phyloP scores from a whole-genome alignment of 2,113 vertebrate species.

The Struthio camelus region DNA sequence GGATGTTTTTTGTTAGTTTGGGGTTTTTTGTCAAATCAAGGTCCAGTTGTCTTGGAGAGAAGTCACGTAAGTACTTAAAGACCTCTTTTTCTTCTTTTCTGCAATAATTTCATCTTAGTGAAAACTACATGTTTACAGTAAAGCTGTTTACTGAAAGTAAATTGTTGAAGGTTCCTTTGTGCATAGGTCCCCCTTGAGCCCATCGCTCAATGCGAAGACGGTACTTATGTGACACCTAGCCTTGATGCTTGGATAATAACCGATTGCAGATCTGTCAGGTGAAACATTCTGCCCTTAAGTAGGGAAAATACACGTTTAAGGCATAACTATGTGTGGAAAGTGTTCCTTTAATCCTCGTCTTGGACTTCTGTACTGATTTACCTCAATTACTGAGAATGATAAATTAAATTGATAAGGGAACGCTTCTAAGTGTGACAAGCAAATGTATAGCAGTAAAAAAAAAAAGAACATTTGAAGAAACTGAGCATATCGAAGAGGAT shows the following conservation, averaged over 20 bases:
- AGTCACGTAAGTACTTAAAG: rapidly evolving
- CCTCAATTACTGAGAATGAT: not conserved
- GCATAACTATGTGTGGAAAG: not conserved
- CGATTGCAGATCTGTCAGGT: conserved; percentile 1
- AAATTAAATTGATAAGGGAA: rapidly evolving
- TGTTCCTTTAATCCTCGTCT: not conserved
- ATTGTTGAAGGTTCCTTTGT: not conserved
- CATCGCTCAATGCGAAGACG: not conserved
- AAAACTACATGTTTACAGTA: not conserved
- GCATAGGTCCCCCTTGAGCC: not conserved
- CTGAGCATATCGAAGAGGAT: not conserved
- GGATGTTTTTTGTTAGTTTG: too few species aligned
- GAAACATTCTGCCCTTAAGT: not conserved
- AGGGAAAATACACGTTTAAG: not conserved
- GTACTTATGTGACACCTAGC: not conserved
- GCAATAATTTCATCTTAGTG: not conserved
- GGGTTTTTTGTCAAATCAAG: not conserved
- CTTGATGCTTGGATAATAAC: conserved; percentile 14
- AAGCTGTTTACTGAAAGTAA: not conserved
- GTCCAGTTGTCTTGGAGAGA: not conserved
- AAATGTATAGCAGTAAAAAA: not conserved
- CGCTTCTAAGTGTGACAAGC: not conserved
- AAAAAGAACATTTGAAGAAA: not conserved
- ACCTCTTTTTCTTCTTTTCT: not conserved
- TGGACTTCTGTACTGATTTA: not conserved